These are phyloP conservation scores for Halocynthia aurantium DNA, from an alignment of 23 tunicate species.

Conservation along the genomic window DNA sequence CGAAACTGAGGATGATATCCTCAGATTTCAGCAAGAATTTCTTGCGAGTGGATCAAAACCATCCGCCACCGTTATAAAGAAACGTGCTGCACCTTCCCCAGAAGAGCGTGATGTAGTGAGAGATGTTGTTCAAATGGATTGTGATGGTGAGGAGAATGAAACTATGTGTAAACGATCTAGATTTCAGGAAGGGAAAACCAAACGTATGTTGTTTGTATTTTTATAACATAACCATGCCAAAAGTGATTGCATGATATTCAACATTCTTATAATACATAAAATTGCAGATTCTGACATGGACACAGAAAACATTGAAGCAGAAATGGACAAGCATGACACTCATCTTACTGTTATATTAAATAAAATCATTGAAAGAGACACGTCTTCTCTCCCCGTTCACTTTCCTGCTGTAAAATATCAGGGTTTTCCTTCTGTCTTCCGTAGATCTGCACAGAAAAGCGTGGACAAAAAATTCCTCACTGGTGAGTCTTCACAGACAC, in stretches of 20 bases:
- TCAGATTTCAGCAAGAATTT: conserved; percentile 42
- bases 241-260: too few species aligned
- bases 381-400: conserved; percentile 1
- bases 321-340: conserved; percentile 57
- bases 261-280: too few species aligned
- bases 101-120: neutral
- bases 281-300: neutral
- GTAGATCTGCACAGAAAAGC: neutral
- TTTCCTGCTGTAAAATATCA: conserved; percentile 32
- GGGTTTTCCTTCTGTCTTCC: conserved; percentile 14
- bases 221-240: too few species aligned
- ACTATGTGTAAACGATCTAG: neutral
- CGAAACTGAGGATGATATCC: conserved; percentile 53
- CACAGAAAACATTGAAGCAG: conserved; percentile 25
- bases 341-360: conserved; percentile 62
- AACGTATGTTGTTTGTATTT: neutral
- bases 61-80: conserved; percentile 35
- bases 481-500: neutral
- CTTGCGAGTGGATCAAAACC: conserved; percentile 56
- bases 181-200: neutral
- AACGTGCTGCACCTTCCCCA: conserved; percentile 1
- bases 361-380: conserved; percentile 40
- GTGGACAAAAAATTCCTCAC: neutral
- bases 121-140: conserved; percentile 1
- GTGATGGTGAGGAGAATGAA: neutral